Evolutionary conservation across 2,888 invertebrate genomes (phyloP).

Genomic region (Clepsis dumicolana): DNA sequence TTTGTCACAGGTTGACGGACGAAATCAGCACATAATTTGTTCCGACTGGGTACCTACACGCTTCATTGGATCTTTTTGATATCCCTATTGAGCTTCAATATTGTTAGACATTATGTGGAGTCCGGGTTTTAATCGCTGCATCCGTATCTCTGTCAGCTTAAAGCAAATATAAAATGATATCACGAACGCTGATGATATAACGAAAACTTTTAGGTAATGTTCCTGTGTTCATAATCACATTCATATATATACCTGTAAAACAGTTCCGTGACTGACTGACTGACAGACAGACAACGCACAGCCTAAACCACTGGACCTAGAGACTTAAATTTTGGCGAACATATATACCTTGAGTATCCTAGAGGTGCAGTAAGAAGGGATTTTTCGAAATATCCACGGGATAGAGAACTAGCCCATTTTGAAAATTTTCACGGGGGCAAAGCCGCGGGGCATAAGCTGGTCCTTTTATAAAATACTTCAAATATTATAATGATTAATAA

Average conservation of each 20-base stretch:
- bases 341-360: too few relatives aligned
- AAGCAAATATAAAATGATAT: neutral
- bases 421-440: too few relatives aligned
- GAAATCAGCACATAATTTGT: neutral
- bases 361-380: too few relatives aligned
- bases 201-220: neutral
- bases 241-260: too few relatives aligned
- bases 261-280: too few relatives aligned
- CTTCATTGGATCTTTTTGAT: neutral
- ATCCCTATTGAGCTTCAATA: neutral
- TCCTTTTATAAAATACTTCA: neutral
- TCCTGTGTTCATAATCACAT: neutral
- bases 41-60: neutral
- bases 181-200: neutral
- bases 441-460: too few relatives aligned
- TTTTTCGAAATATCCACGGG: too few relatives aligned
- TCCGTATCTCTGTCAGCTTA: neutral
- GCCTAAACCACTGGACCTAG: too few relatives aligned
- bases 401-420: too few relatives aligned
- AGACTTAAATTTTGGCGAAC: too few relatives aligned
- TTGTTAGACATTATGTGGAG: neutral
- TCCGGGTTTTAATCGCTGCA: neutral
- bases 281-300: too few relatives aligned
- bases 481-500: neutral
- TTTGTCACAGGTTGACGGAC: neutral